phyloP scores from a whole-genome alignment of 2,797 vertebrate genomes.

The Cossypha polioptera region DNA sequence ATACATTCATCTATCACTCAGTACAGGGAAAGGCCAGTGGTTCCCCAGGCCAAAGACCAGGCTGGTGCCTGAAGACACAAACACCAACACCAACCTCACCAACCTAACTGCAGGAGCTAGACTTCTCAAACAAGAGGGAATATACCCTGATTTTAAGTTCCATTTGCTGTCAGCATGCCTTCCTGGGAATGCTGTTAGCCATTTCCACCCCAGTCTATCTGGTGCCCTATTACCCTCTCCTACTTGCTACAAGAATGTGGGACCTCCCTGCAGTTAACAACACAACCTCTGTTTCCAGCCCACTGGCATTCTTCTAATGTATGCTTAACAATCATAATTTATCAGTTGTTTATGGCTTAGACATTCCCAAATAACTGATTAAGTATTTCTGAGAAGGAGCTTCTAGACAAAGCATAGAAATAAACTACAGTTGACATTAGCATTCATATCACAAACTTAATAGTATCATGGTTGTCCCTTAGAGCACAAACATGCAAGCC shows the following conservation, averaged over 20 bases:
- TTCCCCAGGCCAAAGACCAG: background rate
- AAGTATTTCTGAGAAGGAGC: background rate
- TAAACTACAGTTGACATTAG: background rate
- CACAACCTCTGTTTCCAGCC: background rate
- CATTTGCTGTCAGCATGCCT: background rate
- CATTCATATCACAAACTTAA: background rate
- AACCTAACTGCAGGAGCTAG: background rate
- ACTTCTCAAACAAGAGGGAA: background rate
- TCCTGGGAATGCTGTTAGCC: background rate
- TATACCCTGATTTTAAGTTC: background rate
- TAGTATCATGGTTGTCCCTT: background rate
- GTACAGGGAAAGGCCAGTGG: background rate
- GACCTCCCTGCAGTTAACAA: background rate
- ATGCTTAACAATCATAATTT: background rate
- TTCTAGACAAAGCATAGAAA: constrained; percentile 3
- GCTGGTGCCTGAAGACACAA: background rate
- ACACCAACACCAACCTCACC: background rate
- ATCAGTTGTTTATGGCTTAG: background rate
- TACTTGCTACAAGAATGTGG: fast-evolving
- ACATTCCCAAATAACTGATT: background rate
- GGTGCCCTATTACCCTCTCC: background rate
- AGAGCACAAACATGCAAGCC: background rate
- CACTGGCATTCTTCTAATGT: background rate
- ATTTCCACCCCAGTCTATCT: background rate
- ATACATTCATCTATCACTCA: background rate